Conservation (phyloP, 2,113 vertebrate genomes). For the Cyrtonyx montezumae region DNA sequence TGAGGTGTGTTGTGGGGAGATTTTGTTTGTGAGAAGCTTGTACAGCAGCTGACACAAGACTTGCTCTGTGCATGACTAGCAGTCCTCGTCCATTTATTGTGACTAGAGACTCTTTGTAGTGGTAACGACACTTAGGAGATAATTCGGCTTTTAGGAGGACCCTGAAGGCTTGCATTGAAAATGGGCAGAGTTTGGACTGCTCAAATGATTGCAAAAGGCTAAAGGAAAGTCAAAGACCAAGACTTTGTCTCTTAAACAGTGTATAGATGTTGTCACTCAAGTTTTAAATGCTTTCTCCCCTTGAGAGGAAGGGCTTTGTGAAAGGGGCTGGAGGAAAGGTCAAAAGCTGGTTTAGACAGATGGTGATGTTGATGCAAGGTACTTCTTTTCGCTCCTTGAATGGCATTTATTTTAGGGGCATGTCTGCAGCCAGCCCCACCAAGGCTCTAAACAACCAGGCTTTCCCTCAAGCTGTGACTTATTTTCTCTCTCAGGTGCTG, state of each 20-base stretch:
- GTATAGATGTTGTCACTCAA: not conserved
- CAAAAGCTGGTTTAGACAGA: rapidly evolving
- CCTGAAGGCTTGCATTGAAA: rapidly evolving
- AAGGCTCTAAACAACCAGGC: not conserved
- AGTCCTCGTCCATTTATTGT: not conserved
- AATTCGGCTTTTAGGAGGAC: not conserved
- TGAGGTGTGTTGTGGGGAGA: not conserved
- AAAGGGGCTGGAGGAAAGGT: not conserved
- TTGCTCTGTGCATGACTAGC: not conserved
- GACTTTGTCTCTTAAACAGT: not conserved
- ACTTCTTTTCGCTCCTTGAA: not conserved
- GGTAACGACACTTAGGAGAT: not conserved
- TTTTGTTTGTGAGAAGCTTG: not conserved
- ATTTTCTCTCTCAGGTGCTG: conserved; percentile 68
- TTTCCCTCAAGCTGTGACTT: not conserved
- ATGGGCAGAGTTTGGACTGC: not conserved
- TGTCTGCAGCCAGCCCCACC: not conserved
- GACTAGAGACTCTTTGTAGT: not conserved
- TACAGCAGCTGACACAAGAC: not conserved
- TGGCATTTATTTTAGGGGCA: not conserved
- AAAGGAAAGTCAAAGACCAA: not conserved
- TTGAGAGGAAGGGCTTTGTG: not conserved
- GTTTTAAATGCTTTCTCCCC: not conserved
- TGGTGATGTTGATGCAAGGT: not conserved
- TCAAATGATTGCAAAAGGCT: not conserved